Conservation (phyloP, 2,888 invertebrate genomes). For the Metellina segmentata region DNA sequence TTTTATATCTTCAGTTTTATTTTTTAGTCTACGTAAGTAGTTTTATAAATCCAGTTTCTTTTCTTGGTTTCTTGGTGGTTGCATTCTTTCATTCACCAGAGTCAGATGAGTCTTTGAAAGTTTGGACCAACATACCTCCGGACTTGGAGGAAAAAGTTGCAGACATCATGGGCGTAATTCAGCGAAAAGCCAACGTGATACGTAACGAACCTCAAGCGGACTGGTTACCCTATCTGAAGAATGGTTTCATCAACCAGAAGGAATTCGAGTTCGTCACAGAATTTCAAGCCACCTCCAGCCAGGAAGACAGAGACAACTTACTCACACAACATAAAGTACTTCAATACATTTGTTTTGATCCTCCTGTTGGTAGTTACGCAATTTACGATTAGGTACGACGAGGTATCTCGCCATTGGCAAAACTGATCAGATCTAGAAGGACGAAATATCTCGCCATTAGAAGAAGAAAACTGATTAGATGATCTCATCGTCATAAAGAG, state of each 20-base stretch:
- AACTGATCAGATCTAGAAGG: no score
- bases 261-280: slow-evolving; percentile 41
- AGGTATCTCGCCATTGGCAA: no score
- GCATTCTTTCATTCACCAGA: no score
- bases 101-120: neutral
- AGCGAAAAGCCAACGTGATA: neutral
- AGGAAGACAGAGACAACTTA: slow-evolving; percentile 23
- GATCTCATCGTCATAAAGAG: no score
- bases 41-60: no score
- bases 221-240: slow-evolving; percentile 33
- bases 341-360: no score
- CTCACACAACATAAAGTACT: slow-evolving; percentile 16
- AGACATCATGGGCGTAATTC: slow-evolving; percentile 23
- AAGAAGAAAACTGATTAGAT: no score
- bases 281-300: slow-evolving; percentile 14
- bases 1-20: no score
- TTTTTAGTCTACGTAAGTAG: no score
- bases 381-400: neutral
- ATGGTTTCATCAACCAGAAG: neutral
- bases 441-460: no score
- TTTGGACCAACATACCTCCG: neutral
- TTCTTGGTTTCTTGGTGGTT: no score
- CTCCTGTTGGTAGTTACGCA: neutral
- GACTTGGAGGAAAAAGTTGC: slow-evolving; percentile 33
- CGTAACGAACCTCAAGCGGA: neutral